A percentile compares a stretch with the other conserved stretches of the same genome.
Evolutionary conservation across 2,888 invertebrate species (phyloP).

Genomic region (Eulithis testata): DNA sequence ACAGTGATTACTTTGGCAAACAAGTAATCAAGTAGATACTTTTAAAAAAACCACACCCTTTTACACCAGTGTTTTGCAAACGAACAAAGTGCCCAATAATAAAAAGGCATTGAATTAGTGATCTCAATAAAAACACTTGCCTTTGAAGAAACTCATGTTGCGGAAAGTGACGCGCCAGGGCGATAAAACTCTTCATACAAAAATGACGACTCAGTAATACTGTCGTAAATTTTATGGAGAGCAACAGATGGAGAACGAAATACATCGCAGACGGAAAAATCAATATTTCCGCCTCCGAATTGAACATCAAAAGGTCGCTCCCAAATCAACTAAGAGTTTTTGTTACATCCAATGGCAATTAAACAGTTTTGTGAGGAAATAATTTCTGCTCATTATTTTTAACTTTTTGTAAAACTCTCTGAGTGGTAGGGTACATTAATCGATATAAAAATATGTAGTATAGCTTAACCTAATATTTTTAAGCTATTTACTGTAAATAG

Average conservation of each 20-base stretch:
- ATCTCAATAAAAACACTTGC: slow-evolving; percentile 59
- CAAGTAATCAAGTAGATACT: not conserved
- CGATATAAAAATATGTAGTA: too few species aligned
- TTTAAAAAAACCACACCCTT: slow-evolving; percentile 26
- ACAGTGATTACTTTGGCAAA: slow-evolving; percentile 7
- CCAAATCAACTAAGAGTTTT: slow-evolving; percentile 55
- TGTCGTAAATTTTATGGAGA: slow-evolving; percentile 82
- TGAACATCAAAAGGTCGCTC: slow-evolving; percentile 57
- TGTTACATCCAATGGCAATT: slow-evolving; percentile 29
- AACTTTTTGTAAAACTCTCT: too few species aligned
- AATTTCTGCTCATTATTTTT: not conserved
- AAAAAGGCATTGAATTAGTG: slow-evolving; percentile 54
- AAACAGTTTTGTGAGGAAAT: slow-evolving; percentile 13
- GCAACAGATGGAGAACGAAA: slow-evolving; percentile 83
- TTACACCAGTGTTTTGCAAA: slow-evolving; percentile 18
- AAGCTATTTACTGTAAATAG: too few species aligned
- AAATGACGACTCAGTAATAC: slow-evolving; percentile 81
- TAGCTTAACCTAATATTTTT: too few species aligned
- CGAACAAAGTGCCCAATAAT: slow-evolving; percentile 40
- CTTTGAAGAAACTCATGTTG: slow-evolving; percentile 63
- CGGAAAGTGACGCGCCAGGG: slow-evolving; percentile 58
- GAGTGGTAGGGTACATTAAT: too few species aligned
- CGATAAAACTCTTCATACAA: slow-evolving; percentile 80
- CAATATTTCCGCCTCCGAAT: slow-evolving; percentile 76
- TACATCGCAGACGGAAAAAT: slow-evolving; percentile 75